A percentile compares a stretch with the other conserved stretches of the same genome.
Evolutionary conservation across 2,113 vertebrate species (phyloP).

Genomic region (Phyllostomus discolor): DNA sequence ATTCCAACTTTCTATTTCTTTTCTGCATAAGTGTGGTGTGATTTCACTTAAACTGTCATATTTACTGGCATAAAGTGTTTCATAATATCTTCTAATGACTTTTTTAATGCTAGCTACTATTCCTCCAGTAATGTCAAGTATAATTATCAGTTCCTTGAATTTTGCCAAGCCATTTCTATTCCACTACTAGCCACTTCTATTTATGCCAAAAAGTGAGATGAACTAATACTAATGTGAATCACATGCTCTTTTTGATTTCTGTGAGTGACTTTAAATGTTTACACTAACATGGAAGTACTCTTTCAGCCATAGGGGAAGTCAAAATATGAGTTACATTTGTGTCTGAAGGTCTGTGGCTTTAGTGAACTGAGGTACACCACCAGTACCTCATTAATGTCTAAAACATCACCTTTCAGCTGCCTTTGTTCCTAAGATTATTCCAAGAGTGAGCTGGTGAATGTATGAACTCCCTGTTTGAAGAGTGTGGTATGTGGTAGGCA

Average conservation of each 20-base stretch:
- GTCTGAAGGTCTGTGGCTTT: neutral
- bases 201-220: neutral
- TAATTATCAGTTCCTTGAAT: neutral
- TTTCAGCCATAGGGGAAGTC: neutral
- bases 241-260: neutral
- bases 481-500: neutral
- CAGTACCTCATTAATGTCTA: neutral
- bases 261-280: neutral
- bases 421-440: constrained; percentile 22
- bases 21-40: neutral
- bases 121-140: neutral
- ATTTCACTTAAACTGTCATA: neutral
- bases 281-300: neutral
- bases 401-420: neutral
- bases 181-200: neutral
- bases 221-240: neutral
- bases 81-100: neutral
- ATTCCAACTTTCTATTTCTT: neutral
- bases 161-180: neutral
- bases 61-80: constrained; percentile 29
- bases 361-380: neutral
- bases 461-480: neutral
- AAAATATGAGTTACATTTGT: neutral
- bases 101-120: neutral
- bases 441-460: neutral